Base-by-base conservation (phyloP, 2,888 invertebrate genomes). In the Drosophila prostipennis region DNA sequence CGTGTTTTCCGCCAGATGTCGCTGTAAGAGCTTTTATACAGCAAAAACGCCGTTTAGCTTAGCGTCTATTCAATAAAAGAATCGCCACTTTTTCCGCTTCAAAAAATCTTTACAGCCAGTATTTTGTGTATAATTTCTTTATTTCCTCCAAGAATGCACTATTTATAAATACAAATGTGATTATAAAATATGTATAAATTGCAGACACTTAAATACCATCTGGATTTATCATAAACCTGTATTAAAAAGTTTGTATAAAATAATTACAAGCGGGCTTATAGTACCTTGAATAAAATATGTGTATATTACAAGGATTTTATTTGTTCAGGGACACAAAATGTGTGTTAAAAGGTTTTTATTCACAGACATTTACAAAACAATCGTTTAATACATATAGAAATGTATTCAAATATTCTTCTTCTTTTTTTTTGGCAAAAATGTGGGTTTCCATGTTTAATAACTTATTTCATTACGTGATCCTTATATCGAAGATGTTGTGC, bases 141-240 rank as follows among this genome's bases (percentile, higher is more conserved):
- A 70, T 68, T 70, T 70, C 51, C 68, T 70, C 57, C 67, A 70
- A 49, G 39, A 70, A 70, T 57, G 39, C 32, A 57, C 26, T 46
- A 40, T 53, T 37, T 34, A 70, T 68, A 70, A 57, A 68, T 65
- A 65, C 65, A 67, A 48, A 53, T 48, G 34, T 67, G 53, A 54
- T 46, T 67, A 67, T 36, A 67, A 67, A 68, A 67, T 54, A 67
- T 55, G 69, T 46, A 63, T 65, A 45, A 68, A 32, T 68, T 43
- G 48, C 36, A 39, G 46, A 61, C 60, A 68, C 67, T 68, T 68
- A 43, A 68, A 68, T 67, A 54, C 54, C 55, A 54, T 54, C 40
- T 48, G 67, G 16, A 65, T 68, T 43, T 39, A 57, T 68, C 34
- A 16, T 57, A 57, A 68, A 57, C 49, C 68, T 58, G 71, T 70